phyloP scores from a whole-genome alignment of 1,140 invertebrate species.

The Drosophila bipectinata region DNA sequence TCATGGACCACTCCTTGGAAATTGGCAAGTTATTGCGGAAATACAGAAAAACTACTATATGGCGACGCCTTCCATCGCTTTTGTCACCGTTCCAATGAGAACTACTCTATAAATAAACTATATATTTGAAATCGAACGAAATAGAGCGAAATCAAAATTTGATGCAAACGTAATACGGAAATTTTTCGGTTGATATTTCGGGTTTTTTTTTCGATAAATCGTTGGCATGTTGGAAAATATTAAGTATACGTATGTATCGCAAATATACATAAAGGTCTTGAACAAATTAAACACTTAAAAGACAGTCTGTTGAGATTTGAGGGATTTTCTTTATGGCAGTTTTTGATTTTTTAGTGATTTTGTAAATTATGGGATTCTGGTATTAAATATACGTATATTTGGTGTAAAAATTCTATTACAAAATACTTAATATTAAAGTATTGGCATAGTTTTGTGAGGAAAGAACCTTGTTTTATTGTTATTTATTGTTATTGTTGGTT shows the following conservation, averaged over 20 bases:
- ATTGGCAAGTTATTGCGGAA: slow-evolving; percentile 7
- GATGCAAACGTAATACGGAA: slow-evolving; percentile 29
- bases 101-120: slow-evolving; percentile 48
- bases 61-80: slow-evolving; percentile 7
- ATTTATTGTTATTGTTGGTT: too few relatives aligned
- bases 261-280: neutral
- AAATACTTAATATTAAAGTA: too few relatives aligned
- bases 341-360: neutral
- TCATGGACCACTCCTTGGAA: neutral
- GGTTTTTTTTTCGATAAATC: neutral
- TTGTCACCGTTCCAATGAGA: slow-evolving; percentile 3
- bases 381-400: neutral
- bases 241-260: neutral
- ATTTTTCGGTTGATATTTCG: neutral
- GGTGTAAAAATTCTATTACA: too few relatives aligned
- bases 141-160: slow-evolving; percentile 20
- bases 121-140: slow-evolving; percentile 31
- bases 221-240: neutral
- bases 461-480: too few relatives aligned
- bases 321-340: too few relatives aligned
- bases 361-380: neutral
- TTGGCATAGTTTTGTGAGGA: too few relatives aligned
- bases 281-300: neutral
- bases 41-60: neutral
- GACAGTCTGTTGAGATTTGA: neutral